These are phyloP conservation scores for Dreissena polymorpha DNA, from an alignment of 1,140 invertebrate genomes.

Conservation along the genomic window DNA sequence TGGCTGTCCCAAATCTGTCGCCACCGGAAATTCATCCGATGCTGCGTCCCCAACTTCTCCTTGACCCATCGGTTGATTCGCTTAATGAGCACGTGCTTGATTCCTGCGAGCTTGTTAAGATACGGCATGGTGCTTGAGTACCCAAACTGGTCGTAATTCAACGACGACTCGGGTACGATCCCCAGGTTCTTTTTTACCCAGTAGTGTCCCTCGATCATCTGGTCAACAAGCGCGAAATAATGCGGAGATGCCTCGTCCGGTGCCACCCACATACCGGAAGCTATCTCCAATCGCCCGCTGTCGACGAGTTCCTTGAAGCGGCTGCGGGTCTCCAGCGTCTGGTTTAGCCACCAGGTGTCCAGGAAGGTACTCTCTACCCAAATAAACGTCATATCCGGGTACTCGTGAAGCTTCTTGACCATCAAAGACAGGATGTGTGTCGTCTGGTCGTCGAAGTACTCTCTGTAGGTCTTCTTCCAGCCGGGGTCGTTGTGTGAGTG, in stretches of 20 bases:
- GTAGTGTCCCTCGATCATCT: constrained; percentile 95
- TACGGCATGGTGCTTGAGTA: constrained; percentile 94
- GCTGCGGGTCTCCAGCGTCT: constrained; percentile 83
- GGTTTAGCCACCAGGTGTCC: constrained; percentile 92
- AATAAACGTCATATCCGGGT: constrained; percentile 93
- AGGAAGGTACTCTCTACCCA: constrained; percentile 98
- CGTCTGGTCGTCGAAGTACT: constrained; percentile 93
- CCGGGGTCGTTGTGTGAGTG: constrained; percentile 97
- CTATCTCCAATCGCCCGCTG: constrained; percentile 93
- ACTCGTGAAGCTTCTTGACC: constrained; percentile 89
- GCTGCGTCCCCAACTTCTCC: constrained; percentile 89
- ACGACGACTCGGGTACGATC: constrained; percentile 88
- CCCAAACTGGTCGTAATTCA: constrained; percentile 96
- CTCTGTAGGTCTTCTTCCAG: constrained; percentile 97
- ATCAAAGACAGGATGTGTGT: constrained; percentile 94
- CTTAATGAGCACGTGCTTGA: constrained; percentile 93
- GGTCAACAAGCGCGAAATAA: constrained; percentile 95
- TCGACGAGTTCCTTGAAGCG: constrained; percentile 88
- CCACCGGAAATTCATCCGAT: constrained; percentile 94
- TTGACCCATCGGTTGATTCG: constrained; percentile 96
- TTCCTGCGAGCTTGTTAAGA: constrained; percentile 89
- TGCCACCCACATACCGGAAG: constrained; percentile 98
- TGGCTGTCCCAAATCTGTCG: constrained; percentile 93
- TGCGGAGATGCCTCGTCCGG: constrained; percentile 96
- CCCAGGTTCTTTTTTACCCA: constrained; percentile 95